These are phyloP conservation scores for Gymnobelideus leadbeateri DNA, from an alignment of 2,113 vertebrate species.

Conservation along the genomic window DNA sequence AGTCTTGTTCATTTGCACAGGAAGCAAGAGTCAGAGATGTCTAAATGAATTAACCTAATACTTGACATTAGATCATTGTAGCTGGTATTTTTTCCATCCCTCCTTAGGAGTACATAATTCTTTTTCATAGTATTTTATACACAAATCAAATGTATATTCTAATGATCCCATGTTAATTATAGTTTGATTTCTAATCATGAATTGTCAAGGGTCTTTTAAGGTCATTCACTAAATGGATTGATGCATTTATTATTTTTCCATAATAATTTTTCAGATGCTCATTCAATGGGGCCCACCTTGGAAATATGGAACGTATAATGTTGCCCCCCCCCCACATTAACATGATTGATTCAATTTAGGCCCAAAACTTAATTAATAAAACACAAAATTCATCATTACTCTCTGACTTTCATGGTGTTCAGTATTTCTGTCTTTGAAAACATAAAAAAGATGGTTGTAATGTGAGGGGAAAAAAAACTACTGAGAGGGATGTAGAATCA, in stretches of 20 bases:
- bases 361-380: neutral
- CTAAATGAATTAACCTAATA: slow-evolving; percentile 25
- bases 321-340: neutral
- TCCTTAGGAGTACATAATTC: slow-evolving; percentile 3
- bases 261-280: slow-evolving; percentile 31
- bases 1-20: neutral
- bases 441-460: neutral
- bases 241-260: neutral
- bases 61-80: neutral
- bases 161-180: neutral
- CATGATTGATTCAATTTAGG: neutral
- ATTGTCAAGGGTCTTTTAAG: slow-evolving; percentile 11
- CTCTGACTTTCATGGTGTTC: neutral
- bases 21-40: neutral
- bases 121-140: slow-evolving; percentile 42
- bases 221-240: slow-evolving; percentile 23
- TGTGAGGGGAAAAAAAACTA: neutral
- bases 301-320: slow-evolving; percentile 22
- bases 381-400: neutral
- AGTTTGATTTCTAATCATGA: slow-evolving; percentile 33
- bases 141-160: slow-evolving; percentile 14
- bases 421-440: slow-evolving; percentile 9
- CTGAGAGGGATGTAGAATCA: neutral
- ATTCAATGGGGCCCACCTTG: neutral
- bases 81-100: neutral